Base-by-base conservation (phyloP, 2,797 vertebrate species). In the Danio kyathit region DNA sequence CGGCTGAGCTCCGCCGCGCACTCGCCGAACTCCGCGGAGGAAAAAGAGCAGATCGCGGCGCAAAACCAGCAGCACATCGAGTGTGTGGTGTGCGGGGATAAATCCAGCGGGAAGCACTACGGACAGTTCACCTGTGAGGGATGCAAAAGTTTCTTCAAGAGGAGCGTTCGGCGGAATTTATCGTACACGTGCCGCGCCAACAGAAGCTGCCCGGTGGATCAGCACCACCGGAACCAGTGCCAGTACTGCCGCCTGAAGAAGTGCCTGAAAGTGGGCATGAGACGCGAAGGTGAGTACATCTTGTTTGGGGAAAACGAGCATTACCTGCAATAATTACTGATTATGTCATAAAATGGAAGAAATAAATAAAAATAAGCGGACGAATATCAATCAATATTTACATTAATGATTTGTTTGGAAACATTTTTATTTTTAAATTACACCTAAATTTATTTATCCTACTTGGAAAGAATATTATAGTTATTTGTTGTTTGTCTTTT, bases 211-310 rank as follows among this genome's bases (percentile, higher is more conserved):
- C 97, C 97, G 86, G 96, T 98, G 85, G 97, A 98, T 95, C 97
- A 98, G 91, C 97, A 98, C 92, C 97, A 98, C 93, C 96, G 97
- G 90, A 98, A 98, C 93, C 97, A 98, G 94, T 98, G 97, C 93
- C 97, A 98, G 93, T 98, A 98, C 95, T 98, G 97, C 86, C 97
- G 97, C 91, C 96, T 98, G 89, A 98, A 98, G 94, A 98, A 98
- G 94, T 98, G 97, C 92, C 96, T 98, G 89, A 98, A 98, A 96
- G 97, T 98, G 85, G 97, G 97, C 95, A 98, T 98, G 97, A 94
- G 97, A 92, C 96, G 97, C 94, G 97, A 98, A 98, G 97, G 97
- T 98, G 67, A 80, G 67, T 70, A 43, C n/a, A 17, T 29, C 29
- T 29, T 29, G 29, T 29, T 29, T 3, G 29, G 29, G 29, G 29